Conservation (phyloP, 2,888 invertebrate genomes). For the Papilio protenor region DNA sequence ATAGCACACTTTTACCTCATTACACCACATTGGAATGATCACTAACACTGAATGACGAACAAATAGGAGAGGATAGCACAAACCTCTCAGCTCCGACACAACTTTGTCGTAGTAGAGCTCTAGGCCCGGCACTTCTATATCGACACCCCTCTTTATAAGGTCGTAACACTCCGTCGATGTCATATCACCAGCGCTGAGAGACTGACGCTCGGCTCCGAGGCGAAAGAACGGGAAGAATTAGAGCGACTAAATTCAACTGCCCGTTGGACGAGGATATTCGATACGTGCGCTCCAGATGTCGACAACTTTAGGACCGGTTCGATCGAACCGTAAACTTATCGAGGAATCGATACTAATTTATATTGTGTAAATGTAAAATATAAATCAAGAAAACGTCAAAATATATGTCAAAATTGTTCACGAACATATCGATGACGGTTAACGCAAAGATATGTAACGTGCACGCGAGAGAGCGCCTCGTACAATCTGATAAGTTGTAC, state of each 20-base stretch:
- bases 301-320: conserved; percentile 72
- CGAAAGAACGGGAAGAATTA: conserved; percentile 77
- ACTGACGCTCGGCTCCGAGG: conserved; percentile 61
- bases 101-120: conserved; percentile 85
- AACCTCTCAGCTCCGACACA: conserved; percentile 85
- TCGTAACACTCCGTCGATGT: conserved; percentile 81
- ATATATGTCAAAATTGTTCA: conserved; percentile 44
- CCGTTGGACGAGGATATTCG: conserved; percentile 79
- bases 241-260: conserved; percentile 81
- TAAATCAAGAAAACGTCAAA: conserved; percentile 27
- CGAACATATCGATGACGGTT: conserved; percentile 45
- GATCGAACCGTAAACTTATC: conserved; percentile 51
- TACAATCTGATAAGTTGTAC: conserved; percentile 42
- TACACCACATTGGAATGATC: conserved; percentile 10
- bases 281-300: conserved; percentile 77
- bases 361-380: conserved; percentile 20
- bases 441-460: conserved; percentile 30
- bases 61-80: conserved; percentile 51
- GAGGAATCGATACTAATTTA: conserved; percentile 24
- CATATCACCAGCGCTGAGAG: conserved; percentile 71
- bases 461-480: conserved; percentile 34
- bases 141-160: conserved; percentile 78
- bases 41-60: conserved; percentile 16
- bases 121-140: conserved; percentile 81
- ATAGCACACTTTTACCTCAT: conserved; percentile 18